phyloP scores from a whole-genome alignment of 2,797 vertebrate genomes.

The Tokudaia muenninki region DNA sequence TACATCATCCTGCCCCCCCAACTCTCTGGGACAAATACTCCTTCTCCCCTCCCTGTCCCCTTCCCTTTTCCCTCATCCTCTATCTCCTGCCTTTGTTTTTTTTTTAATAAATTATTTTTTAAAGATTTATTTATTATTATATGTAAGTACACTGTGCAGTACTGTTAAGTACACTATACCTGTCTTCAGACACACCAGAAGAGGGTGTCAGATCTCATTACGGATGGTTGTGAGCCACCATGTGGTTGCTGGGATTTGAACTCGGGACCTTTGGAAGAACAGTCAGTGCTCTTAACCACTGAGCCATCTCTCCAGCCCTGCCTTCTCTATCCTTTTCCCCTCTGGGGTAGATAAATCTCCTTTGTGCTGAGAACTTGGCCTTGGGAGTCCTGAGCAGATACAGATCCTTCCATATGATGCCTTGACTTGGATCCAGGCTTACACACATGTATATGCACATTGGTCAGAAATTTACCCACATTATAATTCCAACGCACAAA shows the following conservation, averaged over 20 bases:
- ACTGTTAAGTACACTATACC: no score
- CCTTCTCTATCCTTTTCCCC: not conserved
- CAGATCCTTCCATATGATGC: not conserved
- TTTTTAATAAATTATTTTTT: no score
- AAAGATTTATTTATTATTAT: no score
- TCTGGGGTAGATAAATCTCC: not conserved
- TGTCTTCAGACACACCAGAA: no score
- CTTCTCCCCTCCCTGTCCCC: not conserved
- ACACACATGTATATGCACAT: not conserved
- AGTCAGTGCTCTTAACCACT: no score
- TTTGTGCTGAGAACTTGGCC: not conserved
- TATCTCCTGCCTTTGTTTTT: not conserved
- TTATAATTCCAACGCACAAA: constrained; percentile 3
- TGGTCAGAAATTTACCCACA: not conserved
- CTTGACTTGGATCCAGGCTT: not conserved
- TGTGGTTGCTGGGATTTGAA: no score
- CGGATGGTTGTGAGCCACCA: no score
- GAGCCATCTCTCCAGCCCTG: no score
- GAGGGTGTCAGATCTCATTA: no score
- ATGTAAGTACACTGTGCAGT: no score
- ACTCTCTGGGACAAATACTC: not conserved
- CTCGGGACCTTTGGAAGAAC: no score
- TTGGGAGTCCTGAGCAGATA: not conserved
- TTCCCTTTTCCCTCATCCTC: not conserved
- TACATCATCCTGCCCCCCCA: not conserved